Evolutionary conservation across 2,888 invertebrate species (phyloP), one percentile per base, ranked within the genome.

Genomic region (Cepaea hortensis): DNA sequence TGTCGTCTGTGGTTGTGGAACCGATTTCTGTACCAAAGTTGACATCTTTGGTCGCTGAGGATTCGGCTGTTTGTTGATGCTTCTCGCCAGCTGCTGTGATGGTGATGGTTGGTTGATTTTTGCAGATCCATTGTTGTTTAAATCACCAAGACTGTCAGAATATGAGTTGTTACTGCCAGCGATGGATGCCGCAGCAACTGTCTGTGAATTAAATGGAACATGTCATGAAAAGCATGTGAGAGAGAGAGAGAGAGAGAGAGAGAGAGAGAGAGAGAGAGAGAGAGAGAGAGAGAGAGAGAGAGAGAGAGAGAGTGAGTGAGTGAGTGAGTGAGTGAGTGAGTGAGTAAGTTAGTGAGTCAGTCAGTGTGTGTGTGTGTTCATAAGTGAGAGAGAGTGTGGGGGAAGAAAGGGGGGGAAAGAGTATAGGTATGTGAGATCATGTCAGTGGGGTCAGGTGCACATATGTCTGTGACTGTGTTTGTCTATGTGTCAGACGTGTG

Each of bases 31-130:
- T 80, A 72, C 85, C 23, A 75, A 62, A 13, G 79, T n/a, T 61
- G 77, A 77, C 48, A 77, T 70, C n/a, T 83, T 85, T 81, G 65
- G 85, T 55, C 77, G 82, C 70, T 75, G 79, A 20, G 76, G 76
- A 20, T 65, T 81, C 11, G 72, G 50, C 72, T 89, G 85, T 48
- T 86, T 75, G 65, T 82, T 46, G 50, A 48, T 68, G 77, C 35
- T 48, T 15, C 48, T 35, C 15, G 35, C 23, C 3, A 3, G 65
- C 6, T 65, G 76, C 65, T 50, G 62, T 50, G 11, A 84, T 1
- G 73, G 23, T n/a, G 82, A 50, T 70, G 48, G 7, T 2, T 20
- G 50, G 7, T 55, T 9, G 4, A 23, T 4, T 15, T 82, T 82
- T n/a, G 46, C 4, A 62, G 79, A 79, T 35, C 62, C 35, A 46